These are phyloP conservation scores for Marcusenius ussheri DNA, from an alignment of 2,113 vertebrate genomes.

Conservation along the genomic window DNA sequence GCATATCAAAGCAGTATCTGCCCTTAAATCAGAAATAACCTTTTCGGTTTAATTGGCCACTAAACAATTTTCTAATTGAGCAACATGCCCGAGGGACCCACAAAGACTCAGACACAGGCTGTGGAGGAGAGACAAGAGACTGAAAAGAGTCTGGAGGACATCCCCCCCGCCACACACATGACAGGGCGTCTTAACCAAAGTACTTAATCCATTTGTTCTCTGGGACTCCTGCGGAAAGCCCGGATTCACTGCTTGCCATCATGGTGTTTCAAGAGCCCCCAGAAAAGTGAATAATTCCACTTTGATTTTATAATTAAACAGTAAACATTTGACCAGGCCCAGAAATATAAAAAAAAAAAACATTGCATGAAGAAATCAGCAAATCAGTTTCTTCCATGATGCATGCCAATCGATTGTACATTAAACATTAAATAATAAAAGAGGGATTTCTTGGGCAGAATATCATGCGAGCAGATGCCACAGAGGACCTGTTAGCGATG, in stretches of 20 bases:
- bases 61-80: neutral
- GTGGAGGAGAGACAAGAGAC: neutral
- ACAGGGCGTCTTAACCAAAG: neutral
- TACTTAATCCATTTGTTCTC: neutral
- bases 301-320: neutral
- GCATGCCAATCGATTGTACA: neutral
- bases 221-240: neutral
- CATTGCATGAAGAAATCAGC: neutral
- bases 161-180: neutral
- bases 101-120: neutral
- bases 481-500: neutral
- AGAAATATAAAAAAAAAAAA: neutral
- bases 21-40: neutral
- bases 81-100: neutral
- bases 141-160: neutral
- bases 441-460: neutral
- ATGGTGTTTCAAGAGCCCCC: neutral
- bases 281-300: neutral
- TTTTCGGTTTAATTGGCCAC: neutral
- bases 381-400: neutral
- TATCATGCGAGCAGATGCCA: neutral
- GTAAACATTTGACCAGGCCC: neutral
- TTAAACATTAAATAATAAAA: neutral
- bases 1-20: neutral
- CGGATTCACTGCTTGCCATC: neutral